Evolutionary conservation across 2,888 invertebrate species (phyloP), one percentile per base, ranked within the genome.

Genomic region (Proisotoma minuta): DNA sequence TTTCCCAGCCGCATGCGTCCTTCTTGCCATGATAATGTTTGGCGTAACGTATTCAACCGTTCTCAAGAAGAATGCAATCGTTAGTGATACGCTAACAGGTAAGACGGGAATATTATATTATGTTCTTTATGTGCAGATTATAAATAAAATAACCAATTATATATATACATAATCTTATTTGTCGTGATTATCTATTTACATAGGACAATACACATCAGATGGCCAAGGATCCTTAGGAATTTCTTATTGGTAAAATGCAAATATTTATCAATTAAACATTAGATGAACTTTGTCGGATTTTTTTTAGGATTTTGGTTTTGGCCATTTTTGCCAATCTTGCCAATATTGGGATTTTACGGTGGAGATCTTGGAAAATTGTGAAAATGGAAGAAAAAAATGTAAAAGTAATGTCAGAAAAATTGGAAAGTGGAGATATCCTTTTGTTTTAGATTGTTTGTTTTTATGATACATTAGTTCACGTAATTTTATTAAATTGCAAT

Each of bases 231-330:
- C 54, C 15, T 43, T 68, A 5, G 69, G 69, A 4, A 52, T 63
- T 29, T 72, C 72, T 24, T 72, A 57, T 47, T 72, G 72, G 72
- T 72, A 64, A 29, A 47, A n/a, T 54, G 39, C 29, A 10, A 56
- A 26, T 26, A n/a, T 22, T 15, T 20, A 40, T 62, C 28, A 26
- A 39, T 60, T 29, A 23, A 49, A 15, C 24, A 15, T 39, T 40
- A 10, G 5, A 18, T 23, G 12, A 12, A 54, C 27, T 18, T 47
- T 43, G 15, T n/a, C 15, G 27, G 10, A 27, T 29, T 56, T 34
- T 56, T n/a, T 50, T 5, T 40, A 70, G 72, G 70, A 64, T 71
- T 51, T 54, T 69, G 3, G 50, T 69, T 10, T 57, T 66, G 4
- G 65, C 72, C 10, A 29, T 62, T 20, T 4, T 63, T 8, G 62